Base-by-base conservation (phyloP, 1,140 invertebrate species). In the Argopecten irradians region DNA sequence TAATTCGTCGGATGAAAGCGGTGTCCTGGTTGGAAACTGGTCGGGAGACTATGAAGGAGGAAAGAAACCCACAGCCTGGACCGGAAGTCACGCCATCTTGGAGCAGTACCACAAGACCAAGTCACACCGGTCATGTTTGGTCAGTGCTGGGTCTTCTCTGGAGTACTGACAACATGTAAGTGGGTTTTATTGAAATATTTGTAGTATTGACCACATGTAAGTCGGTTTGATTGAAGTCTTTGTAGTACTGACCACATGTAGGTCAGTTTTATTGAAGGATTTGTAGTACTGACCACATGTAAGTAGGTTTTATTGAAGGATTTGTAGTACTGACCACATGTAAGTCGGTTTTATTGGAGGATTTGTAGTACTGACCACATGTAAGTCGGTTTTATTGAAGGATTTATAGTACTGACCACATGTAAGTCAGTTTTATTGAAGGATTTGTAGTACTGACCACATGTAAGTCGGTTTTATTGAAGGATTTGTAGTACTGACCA, bases 101-200 rank as follows among this genome's bases (percentile, higher is more conserved):
- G 98, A 98, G 93, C 96, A 98, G 93, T 99, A 97, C 95, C 97
- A 97, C 92, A 90, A 90, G 11, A 98, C 97, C 33, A 98, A 97
- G 92, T 97, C 97, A 91, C 97, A 91, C 97, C 98, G 0, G 98
- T 99, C 0, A 98, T 98, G 94, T 99, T 97, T 93, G 98, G 98
- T 0, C 98, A 99, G 92, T 99, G 98, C 93, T 99, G 98, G 98
- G 98, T 99, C 0, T 99, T 98, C 94, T 97, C 98, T n/a, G 98
- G 98, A 5, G 97, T 99, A 16, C 22, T 71, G 55, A 71, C 55
- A 22, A 71, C 55, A n/a, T 71, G 55, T 71, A 11, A 71, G 55
- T 71, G 7, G 55, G 5, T n/a, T 28, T 13, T 39, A 39, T 8
- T 39, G 36, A 13, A 8, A 5, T 8, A 71, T 22, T 71, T 71